These are phyloP conservation scores for Drepana falcataria DNA, from an alignment of 2,888 invertebrate species.

Conservation along the genomic window DNA sequence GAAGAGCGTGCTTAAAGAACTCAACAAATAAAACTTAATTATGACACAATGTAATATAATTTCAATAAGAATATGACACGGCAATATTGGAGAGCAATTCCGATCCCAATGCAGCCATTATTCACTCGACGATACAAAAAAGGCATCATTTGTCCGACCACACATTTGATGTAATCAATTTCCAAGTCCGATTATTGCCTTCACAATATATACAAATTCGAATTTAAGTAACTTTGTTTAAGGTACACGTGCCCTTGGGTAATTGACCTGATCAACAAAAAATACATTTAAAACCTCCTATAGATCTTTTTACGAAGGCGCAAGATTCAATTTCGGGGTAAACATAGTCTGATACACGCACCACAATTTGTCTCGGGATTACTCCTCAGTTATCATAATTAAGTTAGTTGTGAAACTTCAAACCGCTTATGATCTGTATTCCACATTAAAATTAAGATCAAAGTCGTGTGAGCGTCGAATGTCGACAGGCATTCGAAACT, in stretches of 20 bases:
- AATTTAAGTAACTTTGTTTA: constrained; percentile 22
- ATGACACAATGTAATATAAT: neutral
- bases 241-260: constrained; percentile 38
- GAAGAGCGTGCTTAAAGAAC: too few species aligned
- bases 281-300: constrained; percentile 1
- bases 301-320: constrained; percentile 4
- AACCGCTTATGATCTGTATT: neutral
- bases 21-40: constrained; percentile 15
- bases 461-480: neutral
- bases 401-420: neutral
- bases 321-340: constrained; percentile 6
- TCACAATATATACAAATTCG: constrained; percentile 14
- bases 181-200: constrained; percentile 15
- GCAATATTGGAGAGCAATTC: neutral
- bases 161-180: neutral
- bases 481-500: neutral
- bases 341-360: neutral
- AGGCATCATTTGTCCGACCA: neutral
- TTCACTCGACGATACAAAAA: neutral
- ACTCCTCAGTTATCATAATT: neutral
- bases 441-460: neutral
- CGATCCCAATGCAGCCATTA: neutral
- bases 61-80: neutral
- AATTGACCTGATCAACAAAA: constrained; percentile 29
- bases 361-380: neutral